These are phyloP conservation scores for Whitmania pigra DNA, from an alignment of 1,140 invertebrate genomes.

Conservation along the genomic window DNA sequence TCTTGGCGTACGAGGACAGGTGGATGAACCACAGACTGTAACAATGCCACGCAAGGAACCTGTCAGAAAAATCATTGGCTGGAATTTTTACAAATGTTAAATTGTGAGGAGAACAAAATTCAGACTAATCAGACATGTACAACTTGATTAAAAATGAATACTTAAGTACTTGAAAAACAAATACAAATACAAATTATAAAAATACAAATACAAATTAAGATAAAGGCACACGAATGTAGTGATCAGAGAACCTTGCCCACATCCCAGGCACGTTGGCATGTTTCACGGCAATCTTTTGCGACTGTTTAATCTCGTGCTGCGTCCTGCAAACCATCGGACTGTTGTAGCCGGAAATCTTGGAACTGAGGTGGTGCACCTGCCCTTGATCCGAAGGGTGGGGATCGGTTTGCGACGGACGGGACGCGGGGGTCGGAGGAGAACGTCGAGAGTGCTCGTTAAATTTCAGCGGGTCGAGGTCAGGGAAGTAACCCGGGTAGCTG, in stretches of 20 bases:
- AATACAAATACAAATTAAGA: no score
- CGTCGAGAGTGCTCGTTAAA: slow-evolving; percentile 43
- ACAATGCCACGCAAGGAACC: slow-evolving; percentile 46
- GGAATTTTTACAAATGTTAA: no score
- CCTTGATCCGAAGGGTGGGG: background rate
- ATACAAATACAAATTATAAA: no score
- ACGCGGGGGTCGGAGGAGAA: background rate
- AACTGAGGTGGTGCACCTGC: background rate
- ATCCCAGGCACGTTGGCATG: slow-evolving; percentile 57
- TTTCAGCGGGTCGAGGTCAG: slow-evolving; percentile 47
- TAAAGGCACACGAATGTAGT: background rate
- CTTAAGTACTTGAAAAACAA: no score
- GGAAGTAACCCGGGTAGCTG: slow-evolving; percentile 39
- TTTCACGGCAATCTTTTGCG: slow-evolving; percentile 64
- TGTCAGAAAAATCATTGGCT: slow-evolving; percentile 23
- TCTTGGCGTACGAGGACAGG: slow-evolving; percentile 62
- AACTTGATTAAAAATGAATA: background rate
- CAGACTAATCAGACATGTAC: background rate
- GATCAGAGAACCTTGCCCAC: slow-evolving; percentile 68
- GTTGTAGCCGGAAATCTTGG: slow-evolving; percentile 38
- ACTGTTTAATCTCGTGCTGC: slow-evolving; percentile 82
- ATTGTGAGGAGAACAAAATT: background rate
- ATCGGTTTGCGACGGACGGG: background rate
- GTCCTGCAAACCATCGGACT: slow-evolving; percentile 81
- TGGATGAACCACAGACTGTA: slow-evolving; percentile 92